Base-by-base conservation (phyloP, 2,797 vertebrate genomes). In the Otolemur crassicaudatus region DNA sequence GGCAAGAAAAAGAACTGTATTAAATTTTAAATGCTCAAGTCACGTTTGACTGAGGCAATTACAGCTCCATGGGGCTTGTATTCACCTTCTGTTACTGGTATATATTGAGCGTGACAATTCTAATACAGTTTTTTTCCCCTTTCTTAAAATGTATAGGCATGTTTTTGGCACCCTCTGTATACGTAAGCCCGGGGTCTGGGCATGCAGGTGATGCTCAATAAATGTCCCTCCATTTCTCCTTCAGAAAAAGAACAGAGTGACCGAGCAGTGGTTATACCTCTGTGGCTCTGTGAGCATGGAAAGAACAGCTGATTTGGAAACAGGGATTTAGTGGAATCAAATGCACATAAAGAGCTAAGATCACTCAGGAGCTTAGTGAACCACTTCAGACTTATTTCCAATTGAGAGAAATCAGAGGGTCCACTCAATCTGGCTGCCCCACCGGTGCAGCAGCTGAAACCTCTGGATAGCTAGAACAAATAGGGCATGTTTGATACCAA, bases 351-450 rank as follows among this genome's bases (percentile, higher is more conserved):
- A 40, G 25, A 82, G 12, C 58, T 88, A 75, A 90, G 40, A 56
- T 92, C 31, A 87, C 90, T 92, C 72, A 69, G 49, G 81, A 58
- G 40, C 20, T 88, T 87, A 63, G 37, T 43, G 70, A 69, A 79
- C 46, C 61, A 79, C 20, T 85, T 90, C n/a, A 58, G 58, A 85
- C 27, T 85, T 87, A 67, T 67, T 93, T 93, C 58, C 75, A 69
- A 82, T 40, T n/a, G 58, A 29, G 34, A 94, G 73, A 86, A 83
- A 83, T 63, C 58, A 65, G 81, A 69, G 46, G 7, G 60, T 34
- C 40, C 87, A 27, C 58, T 81, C 58, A 69, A 53, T 83, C 34
- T 90, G 37, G 60, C 1, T 70, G 80, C 31, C 17, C 61, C 25
- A 49, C 7, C 49, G 56, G 9, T 58, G 2, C 11, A 63, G 20